phyloP scores from a whole-genome alignment of 2,113 vertebrate genomes.

The Aptenodytes forsteri region DNA sequence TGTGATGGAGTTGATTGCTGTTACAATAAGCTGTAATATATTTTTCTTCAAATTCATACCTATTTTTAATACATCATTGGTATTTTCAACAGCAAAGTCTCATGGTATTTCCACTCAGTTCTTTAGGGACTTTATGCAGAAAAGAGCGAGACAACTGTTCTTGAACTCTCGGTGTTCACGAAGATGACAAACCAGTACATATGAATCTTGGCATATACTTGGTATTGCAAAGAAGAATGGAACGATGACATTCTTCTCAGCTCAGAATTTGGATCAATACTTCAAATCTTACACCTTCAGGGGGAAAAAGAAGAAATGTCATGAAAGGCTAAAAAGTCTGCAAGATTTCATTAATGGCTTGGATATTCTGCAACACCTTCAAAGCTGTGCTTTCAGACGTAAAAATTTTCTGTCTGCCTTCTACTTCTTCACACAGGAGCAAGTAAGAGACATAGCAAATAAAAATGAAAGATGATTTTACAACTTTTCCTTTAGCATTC shows the following conservation, averaged over 20 bases:
- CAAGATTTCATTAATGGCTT: not conserved
- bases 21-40: not conserved
- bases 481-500: not conserved
- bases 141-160: not conserved
- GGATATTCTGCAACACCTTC: not conserved
- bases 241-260: not conserved
- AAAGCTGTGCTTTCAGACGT: not conserved
- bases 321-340: not conserved
- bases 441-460: not conserved
- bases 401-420: not conserved
- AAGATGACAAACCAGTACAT: not conserved
- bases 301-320: not conserved
- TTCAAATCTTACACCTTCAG: not conserved
- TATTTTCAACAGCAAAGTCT: not conserved
- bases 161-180: not conserved
- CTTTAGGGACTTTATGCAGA: not conserved
- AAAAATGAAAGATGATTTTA: not conserved
- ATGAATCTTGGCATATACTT: not conserved
- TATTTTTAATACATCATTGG: not conserved
- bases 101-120: not conserved
- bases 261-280: constrained; percentile 2
- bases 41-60: not conserved
- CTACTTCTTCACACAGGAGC: not conserved
- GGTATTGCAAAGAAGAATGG: not conserved
- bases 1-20: not conserved